phyloP scores from a whole-genome alignment of 2,113 vertebrate species.

The Hemiprocne comata region DNA sequence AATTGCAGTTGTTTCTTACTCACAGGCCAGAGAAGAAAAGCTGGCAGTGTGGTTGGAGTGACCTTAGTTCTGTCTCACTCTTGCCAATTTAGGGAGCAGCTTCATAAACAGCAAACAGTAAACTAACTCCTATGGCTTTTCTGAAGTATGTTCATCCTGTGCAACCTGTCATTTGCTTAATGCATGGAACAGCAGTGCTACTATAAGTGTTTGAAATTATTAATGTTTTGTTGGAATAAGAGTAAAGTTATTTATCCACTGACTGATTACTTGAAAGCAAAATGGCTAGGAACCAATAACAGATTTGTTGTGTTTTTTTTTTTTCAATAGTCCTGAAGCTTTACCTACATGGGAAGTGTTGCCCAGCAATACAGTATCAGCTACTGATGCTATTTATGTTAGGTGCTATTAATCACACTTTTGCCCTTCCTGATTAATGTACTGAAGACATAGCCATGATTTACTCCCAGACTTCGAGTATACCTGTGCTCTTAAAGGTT shows the following conservation, averaged over 20 bases:
- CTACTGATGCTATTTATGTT: not conserved
- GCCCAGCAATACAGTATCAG: no score
- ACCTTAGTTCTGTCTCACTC: not conserved
- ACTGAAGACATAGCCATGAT: not conserved
- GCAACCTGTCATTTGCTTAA: not conserved
- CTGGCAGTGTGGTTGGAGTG: not conserved
- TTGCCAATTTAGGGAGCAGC: not conserved
- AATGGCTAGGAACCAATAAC: not conserved
- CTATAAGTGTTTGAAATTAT: not conserved
- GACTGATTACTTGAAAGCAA: not conserved
- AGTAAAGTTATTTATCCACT: not conserved
- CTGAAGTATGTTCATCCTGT: not conserved
- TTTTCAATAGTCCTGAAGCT: not conserved
- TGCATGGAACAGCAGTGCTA: not conserved
- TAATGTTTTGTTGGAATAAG: not conserved
- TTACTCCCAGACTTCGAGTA: not conserved
- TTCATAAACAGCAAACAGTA: not conserved
- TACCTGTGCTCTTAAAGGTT: not conserved
- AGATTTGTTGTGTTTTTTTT: no score
- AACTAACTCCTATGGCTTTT: not conserved
- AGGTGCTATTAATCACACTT: not conserved
- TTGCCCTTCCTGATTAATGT: not conserved
- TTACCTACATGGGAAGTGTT: not conserved
- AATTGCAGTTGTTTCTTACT: not conserved
- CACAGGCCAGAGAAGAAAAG: not conserved